Conservation (phyloP, 2,797 vertebrate genomes). For the Sebastes variabilis region DNA sequence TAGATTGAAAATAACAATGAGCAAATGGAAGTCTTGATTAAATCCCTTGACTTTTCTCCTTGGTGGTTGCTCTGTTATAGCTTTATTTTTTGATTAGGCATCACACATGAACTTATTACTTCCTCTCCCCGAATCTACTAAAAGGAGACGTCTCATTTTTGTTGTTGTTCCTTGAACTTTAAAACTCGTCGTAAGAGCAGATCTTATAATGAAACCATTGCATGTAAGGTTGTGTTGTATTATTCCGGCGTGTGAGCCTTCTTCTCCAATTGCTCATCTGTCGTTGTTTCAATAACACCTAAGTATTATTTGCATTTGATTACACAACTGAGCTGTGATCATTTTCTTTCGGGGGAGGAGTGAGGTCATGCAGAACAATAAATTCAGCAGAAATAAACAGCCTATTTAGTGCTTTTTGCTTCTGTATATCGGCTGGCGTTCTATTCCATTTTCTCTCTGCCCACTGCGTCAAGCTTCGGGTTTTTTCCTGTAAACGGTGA, state of each 20-base stretch:
- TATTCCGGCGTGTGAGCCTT: neutral
- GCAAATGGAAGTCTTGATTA: constrained; percentile 49
- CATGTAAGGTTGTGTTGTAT: neutral
- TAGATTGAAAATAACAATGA: constrained; percentile 47
- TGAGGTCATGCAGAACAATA: constrained; percentile 44
- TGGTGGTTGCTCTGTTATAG: neutral
- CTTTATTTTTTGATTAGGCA: constrained; percentile 25
- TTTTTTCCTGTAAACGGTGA: constrained; percentile 76
- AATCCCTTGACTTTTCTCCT: constrained; percentile 25
- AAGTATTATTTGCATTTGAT: constrained; percentile 53
- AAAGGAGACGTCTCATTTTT: neutral
- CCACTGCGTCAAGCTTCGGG: constrained; percentile 42
- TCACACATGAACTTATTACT: constrained; percentile 1
- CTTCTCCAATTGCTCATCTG: neutral
- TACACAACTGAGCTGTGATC: constrained; percentile 44
- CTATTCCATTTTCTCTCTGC: constrained; percentile 36
- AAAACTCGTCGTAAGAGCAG: neutral
- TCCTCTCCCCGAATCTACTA: neutral
- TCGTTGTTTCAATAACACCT: constrained; percentile 16
- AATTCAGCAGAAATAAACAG: constrained; percentile 64
- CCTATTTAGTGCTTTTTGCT: constrained; percentile 46
- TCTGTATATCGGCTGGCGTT: constrained; percentile 3
- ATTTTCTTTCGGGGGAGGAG: constrained; percentile 6
- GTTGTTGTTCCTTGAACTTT: neutral
- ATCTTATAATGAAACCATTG: neutral